Evolutionary conservation across 2,797 vertebrate genomes (phyloP).

Genomic region (Hippoglossus hippoglossus): DNA sequence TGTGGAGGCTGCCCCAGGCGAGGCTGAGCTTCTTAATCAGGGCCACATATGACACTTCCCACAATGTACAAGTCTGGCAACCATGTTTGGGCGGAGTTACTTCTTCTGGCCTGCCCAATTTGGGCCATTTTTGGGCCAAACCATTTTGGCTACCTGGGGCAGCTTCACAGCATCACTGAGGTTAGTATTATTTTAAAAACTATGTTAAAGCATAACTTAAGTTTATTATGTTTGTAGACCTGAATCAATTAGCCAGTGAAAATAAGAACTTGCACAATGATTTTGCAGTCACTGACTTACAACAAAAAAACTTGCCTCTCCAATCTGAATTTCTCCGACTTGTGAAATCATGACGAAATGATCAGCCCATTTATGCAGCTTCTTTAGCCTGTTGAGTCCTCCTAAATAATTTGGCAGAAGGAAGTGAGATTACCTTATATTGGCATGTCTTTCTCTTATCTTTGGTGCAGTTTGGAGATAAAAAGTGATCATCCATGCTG

Average conservation of each 20-base stretch:
- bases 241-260: constrained; percentile 18
- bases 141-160: no score
- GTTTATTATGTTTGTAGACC: background rate
- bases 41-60: no score
- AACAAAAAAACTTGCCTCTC: constrained; percentile 33
- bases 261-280: background rate
- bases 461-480: constrained; percentile 81
- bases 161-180: no score
- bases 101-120: no score
- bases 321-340: constrained; percentile 42
- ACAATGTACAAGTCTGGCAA: no score
- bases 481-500: constrained; percentile 82
- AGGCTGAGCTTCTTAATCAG: no score
- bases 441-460: constrained; percentile 78
- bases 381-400: constrained; percentile 57
- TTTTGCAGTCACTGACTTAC: constrained; percentile 23
- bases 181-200: no score
- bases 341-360: constrained; percentile 52
- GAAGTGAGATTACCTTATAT: constrained; percentile 75
- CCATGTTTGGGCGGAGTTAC: no score
- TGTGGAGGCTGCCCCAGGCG: no score
- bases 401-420: constrained; percentile 79
- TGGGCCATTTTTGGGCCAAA: no score
- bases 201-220: background rate
- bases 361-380: constrained; percentile 53